Base-by-base conservation (phyloP, 1,140 invertebrate species). In the Reticulitermes speratus region DNA sequence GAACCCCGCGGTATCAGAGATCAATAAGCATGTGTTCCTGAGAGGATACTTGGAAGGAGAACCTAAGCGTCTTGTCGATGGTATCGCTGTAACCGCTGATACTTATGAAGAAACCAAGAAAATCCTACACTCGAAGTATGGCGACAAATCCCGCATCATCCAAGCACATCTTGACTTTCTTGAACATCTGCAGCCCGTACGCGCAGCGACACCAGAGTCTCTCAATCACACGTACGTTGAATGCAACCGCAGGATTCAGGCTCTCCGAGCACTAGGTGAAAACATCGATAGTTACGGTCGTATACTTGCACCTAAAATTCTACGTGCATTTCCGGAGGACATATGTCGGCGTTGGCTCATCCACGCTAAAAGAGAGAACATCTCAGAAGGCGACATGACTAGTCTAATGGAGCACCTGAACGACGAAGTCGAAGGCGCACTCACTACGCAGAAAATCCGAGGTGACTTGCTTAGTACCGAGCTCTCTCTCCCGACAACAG, bases 31-130 rank as follows among this genome's bases (percentile, higher is more conserved):
- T 19, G 59, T 65, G 16, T 65, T 65, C 19, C 16, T 65, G 23
- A 19, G 44, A 82, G 81, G 83, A 44, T 84, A 84, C 25, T 45
- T 84, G 14, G 83, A 44, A 44, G 83, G 83, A 16, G 48, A 45
- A 84, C 48, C 83, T 14, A 84, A 84, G 21, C 12, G 16, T 19
- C 83, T 84, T 16, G 45, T 44, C 2, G 83, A 84, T 38, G 45
- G 12, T 25, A 84, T 84, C 8, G 5, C 83, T 23, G 83, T 84
- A 30, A 84, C 11, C 19, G 83, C 83, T 3, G 30, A 32, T 12
- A 55, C 83, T 5, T 84, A 84, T 48, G 83, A 84, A n/a, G 45
- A 84, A 5, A 84, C 83, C 14, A 84, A 84, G 83, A 84, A 45
- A 55, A 55, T 84, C 44, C n/a, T 84, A 3, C 38, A 16, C 5